These are phyloP conservation scores for Anoplolepis gracilipes DNA, from an alignment of 1,140 invertebrate species.

Conservation along the genomic window DNA sequence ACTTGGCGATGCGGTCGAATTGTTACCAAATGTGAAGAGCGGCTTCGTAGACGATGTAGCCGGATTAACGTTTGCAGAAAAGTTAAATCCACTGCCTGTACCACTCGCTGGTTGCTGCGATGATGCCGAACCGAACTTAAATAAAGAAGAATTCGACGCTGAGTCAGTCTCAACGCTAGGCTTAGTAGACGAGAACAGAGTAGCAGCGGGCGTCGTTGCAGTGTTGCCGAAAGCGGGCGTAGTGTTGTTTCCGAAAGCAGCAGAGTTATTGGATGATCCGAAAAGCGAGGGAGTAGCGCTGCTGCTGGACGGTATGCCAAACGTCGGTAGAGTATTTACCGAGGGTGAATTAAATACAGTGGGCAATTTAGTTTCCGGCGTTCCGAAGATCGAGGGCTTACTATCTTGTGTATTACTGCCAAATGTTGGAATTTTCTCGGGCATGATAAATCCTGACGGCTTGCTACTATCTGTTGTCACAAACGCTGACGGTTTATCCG, in stretches of 20 bases:
- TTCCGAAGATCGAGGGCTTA: constrained; percentile 73
- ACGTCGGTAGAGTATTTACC: constrained; percentile 58
- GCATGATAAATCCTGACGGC: constrained; percentile 27
- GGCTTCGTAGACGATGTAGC: constrained; percentile 52
- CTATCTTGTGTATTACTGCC: constrained; percentile 59
- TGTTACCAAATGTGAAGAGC: constrained; percentile 70
- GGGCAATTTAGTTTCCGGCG: constrained; percentile 67
- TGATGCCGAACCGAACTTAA: constrained; percentile 74
- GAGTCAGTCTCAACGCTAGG: constrained; percentile 48
- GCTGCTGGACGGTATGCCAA: constrained; percentile 59
- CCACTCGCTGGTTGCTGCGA: constrained; percentile 39
- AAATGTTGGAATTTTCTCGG: constrained; percentile 67
- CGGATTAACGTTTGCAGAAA: constrained; percentile 62
- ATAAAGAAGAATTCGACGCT: constrained; percentile 56
- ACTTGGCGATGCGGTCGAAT: constrained; percentile 35
- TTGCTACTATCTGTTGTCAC: constrained; percentile 34
- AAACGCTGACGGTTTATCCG: constrained; percentile 63
- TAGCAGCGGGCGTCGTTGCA: constrained; percentile 54
- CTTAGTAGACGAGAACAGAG: constrained; percentile 69
- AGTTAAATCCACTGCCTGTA: constrained; percentile 72
- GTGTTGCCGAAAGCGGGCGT: constrained; percentile 49
- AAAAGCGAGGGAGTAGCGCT: constrained; percentile 45
- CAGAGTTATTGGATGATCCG: constrained; percentile 24
- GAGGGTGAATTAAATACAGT: constrained; percentile 57
- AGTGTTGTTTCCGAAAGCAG: constrained; percentile 67